Evolutionary conservation across 2,888 invertebrate species (phyloP).

Genomic region (Flabesymbios commensalis): DNA sequence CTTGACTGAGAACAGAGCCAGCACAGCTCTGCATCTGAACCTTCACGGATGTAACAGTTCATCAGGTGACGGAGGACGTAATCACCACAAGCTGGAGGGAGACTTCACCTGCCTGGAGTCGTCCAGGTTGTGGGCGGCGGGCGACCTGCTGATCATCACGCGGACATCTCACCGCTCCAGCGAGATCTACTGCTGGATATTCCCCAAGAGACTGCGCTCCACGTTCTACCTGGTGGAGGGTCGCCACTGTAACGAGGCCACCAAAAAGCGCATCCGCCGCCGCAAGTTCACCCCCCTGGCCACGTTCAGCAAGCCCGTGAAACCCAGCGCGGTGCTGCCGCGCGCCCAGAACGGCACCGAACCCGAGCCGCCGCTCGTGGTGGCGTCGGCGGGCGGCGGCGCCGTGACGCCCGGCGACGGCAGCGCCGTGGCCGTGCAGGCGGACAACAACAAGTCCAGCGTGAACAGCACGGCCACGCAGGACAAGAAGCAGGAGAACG

Average conservation of each 20-base stretch:
- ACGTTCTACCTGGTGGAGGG: slow-evolving; percentile 24
- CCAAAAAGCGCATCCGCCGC: slow-evolving; percentile 13
- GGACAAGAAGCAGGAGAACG: neutral
- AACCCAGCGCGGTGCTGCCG: neutral
- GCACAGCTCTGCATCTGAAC: slow-evolving; percentile 5
- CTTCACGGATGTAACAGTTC: slow-evolving; percentile 12
- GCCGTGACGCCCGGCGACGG: neutral
- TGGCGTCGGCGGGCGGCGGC: neutral
- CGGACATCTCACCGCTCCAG: slow-evolving; percentile 2
- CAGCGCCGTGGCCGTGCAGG: neutral
- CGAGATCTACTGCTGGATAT: slow-evolving; percentile 23
- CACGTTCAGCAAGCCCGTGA: slow-evolving; percentile 1
- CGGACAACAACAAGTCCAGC: neutral
- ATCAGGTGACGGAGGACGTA: too few species aligned
- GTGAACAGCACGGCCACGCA: neutral
- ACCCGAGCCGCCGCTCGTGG: neutral
- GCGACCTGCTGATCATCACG: slow-evolving; percentile 18
- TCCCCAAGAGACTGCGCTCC: slow-evolving; percentile 13
- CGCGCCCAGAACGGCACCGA: neutral
- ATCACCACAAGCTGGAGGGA: neutral
- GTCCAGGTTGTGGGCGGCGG: slow-evolving; percentile 10
- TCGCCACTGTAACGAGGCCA: slow-evolving; percentile 22
- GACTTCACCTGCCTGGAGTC: slow-evolving; percentile 25
- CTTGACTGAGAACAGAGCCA: slow-evolving; percentile 1
- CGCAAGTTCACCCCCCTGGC: slow-evolving; percentile 17